Percentiles rank a stretch among this genome's conserved stretches.
Evolutionary conservation across 2,113 vertebrate genomes (phyloP).

Genomic region (Tringa solitaria): DNA sequence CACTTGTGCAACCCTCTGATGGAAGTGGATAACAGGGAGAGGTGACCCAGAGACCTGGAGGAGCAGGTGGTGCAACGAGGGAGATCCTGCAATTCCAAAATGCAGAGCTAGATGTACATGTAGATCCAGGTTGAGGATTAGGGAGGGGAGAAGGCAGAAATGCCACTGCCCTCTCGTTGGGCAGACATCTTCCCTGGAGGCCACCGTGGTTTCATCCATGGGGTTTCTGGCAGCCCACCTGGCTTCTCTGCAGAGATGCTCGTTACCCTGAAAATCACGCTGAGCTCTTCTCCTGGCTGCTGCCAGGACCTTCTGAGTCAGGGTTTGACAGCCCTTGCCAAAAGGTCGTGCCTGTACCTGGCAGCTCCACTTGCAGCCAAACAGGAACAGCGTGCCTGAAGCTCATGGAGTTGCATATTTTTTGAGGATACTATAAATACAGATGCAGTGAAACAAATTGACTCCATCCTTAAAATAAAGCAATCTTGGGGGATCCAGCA

Average conservation of each 20-base stretch:
- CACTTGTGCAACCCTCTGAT: background rate
- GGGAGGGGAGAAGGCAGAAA: background rate
- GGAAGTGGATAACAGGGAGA: background rate
- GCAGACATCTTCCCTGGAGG: background rate
- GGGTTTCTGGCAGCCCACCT: background rate
- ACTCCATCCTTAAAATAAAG: background rate
- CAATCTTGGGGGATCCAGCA: background rate
- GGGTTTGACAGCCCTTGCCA: background rate
- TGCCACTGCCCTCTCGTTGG: accelerated
- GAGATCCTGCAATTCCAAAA: background rate
- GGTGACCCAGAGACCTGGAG: background rate
- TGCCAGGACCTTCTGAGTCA: background rate
- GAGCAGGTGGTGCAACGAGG: background rate
- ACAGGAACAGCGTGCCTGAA: background rate
- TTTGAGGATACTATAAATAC: background rate
- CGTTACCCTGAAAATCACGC: background rate
- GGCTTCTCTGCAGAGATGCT: background rate
- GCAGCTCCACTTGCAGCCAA: background rate
- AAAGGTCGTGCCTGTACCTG: background rate
- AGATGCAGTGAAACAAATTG: background rate
- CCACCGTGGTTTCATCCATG: accelerated
- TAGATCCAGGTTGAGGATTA: background rate
- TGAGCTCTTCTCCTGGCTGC: background rate
- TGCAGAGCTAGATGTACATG: background rate
- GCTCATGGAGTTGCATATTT: too few species aligned